phyloP scores from a whole-genome alignment of 2,888 invertebrate species.

The Slavum lentiscoides region DNA sequence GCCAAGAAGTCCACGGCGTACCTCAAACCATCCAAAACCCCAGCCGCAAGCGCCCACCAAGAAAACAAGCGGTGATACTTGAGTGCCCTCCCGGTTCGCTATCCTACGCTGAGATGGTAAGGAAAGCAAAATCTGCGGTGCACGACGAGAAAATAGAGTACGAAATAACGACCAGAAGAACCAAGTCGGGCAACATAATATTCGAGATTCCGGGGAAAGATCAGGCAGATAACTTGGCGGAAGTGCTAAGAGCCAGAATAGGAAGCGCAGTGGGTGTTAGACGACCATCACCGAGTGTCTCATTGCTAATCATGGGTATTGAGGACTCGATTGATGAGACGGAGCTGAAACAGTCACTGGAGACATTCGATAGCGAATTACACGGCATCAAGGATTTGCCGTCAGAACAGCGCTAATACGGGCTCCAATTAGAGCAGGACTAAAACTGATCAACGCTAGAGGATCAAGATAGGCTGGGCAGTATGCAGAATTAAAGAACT shows the following conservation, averaged over 20 bases:
- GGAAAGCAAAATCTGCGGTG: too few species aligned
- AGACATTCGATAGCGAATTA: neutral
- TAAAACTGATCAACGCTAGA: neutral
- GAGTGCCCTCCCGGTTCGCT: too few species aligned
- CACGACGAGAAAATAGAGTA: too few species aligned
- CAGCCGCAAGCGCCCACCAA: too few species aligned
- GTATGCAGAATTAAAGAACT: neutral
- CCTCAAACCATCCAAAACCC: too few species aligned
- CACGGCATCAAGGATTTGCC: neutral
- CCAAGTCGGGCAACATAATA: slow-evolving; percentile 3
- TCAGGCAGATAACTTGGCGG: neutral
- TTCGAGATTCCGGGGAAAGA: neutral
- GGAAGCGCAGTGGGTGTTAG: neutral
- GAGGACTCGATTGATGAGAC: neutral
- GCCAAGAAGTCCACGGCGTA: too few species aligned
- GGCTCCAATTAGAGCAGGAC: neutral
- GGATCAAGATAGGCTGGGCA: slow-evolving; percentile 9
- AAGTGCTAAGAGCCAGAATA: neutral
- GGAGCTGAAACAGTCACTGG: neutral
- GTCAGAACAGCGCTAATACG: slow-evolving; percentile 2
- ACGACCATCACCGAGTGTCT: neutral
- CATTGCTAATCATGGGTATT: neutral
- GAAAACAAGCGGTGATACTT: too few species aligned
- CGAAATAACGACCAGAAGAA: too few species aligned
- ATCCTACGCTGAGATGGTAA: too few species aligned